Conservation (phyloP, 2,113 vertebrate genomes). For the Percina caprodes region DNA sequence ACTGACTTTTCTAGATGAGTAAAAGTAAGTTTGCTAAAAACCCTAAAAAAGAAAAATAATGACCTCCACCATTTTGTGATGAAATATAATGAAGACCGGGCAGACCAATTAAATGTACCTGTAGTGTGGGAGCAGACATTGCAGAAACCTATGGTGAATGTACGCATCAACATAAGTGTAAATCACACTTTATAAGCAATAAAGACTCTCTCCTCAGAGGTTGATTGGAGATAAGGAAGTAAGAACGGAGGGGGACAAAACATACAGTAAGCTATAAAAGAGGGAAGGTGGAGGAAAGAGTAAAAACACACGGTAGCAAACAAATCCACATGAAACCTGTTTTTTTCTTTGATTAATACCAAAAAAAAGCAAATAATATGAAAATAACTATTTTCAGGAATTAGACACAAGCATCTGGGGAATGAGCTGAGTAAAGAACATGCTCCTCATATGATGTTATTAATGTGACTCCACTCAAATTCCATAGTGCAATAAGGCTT, state of each 20-base stretch:
- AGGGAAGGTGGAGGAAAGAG: conserved; percentile 11
- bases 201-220: conserved; percentile 4
- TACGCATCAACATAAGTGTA: conserved; percentile 2
- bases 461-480: conserved; percentile 11
- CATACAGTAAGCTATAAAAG: conserved; percentile 10
- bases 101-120: conserved; percentile 41
- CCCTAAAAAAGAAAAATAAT: conserved; percentile 10
- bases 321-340: conserved; percentile 32
- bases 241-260: conserved; percentile 14
- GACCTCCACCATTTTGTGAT: conserved; percentile 23
- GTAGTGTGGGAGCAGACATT: conserved; percentile 4
- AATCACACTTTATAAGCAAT: conserved; percentile 35
- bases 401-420: background rate
- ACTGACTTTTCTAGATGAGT: background rate
- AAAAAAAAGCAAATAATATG: too few species aligned
- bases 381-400: conserved; percentile 30
- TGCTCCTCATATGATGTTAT: conserved; percentile 26
- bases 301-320: background rate
- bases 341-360: background rate
- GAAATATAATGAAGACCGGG: conserved; percentile 47
- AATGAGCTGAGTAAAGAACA: conserved; percentile 7
- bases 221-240: conserved; percentile 15
- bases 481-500: conserved; percentile 18
- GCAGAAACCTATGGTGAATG: conserved; percentile 9
- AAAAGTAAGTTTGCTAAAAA: conserved; percentile 6